Evolutionary conservation across 1,140 invertebrate species (phyloP), one percentile per base, ranked within the genome.

Genomic region (Ceratosolen solmsi): DNA sequence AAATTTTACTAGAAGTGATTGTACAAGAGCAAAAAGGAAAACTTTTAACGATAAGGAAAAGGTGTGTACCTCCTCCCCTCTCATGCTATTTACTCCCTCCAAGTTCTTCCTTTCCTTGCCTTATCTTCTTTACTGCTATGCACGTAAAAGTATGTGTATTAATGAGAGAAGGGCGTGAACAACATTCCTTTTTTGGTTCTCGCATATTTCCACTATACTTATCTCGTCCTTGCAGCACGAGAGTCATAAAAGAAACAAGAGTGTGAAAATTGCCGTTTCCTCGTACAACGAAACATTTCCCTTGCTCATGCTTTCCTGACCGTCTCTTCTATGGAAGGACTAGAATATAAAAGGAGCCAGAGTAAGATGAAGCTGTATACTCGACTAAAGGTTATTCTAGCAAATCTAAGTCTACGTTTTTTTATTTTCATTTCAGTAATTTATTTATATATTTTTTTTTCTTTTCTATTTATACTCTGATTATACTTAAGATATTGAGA

Each of bases 201-300:
- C 13, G 30, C 36, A 36, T 65, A 36, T 65, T 36, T 36, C 3
- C 36, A 15, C 17, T 20, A 13, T 65, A 65, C 60, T 33, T 65
- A 36, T n/a, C 9, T 20, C 33, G 4, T 36, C 13, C 13, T 65
- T 22, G 9, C 13, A 65, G 30, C 3, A 65, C 9, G 30, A 65
- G 30, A 65, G 30, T 60, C 25, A 60, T 60, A 60, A 65, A 65
- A 36, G 27, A 27, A 60, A 22, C 20, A 36, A 36, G 60, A 65
- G 30, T 65, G 60, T 15, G 60, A 65, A 65, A 65, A 65, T 65
- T 65, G 60, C 60, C 36, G 27, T 36, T 65, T 65, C 30, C 60
- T 65, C 60, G 15, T 20, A 27, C 30, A 30, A n/a, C 8, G 27
- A 17, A 1, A 33, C 9, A 65, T 65, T 65, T 65, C 60, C 60